A percentile compares a stretch with the other conserved stretches of the same genome.
Evolutionary conservation across 2,113 vertebrate genomes (phyloP).

Genomic region (Ailuropoda melanoleuca): DNA sequence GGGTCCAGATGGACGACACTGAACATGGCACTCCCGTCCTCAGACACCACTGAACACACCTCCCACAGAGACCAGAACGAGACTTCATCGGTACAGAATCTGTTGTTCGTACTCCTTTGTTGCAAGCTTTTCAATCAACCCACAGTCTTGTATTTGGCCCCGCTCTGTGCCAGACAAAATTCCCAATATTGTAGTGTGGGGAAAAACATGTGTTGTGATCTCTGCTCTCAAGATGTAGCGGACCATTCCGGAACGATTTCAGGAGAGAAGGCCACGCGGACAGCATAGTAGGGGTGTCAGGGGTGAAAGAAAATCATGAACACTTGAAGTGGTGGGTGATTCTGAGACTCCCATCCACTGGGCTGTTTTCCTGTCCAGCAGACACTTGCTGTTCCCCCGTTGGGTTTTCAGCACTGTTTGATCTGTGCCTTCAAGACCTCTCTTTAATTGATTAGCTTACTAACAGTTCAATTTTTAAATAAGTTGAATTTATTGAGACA

Average conservation of each 20-base stretch:
- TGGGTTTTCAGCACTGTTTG: not conserved
- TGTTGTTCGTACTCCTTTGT: fast-evolving
- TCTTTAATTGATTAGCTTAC: not conserved
- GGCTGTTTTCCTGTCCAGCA: not conserved
- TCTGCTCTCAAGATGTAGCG: not conserved
- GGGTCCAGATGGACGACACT: fast-evolving
- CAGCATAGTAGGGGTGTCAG: fast-evolving
- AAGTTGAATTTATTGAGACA: not conserved
- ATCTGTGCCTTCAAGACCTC: not conserved
- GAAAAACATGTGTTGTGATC: not conserved
- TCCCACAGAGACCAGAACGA: not conserved
- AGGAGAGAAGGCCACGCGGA: fast-evolving
- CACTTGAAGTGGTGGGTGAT: fast-evolving
- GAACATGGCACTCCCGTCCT: not conserved
- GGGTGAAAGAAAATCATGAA: not conserved
- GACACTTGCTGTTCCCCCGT: no score
- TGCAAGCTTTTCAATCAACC: no score
- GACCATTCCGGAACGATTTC: not conserved
- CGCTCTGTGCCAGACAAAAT: not conserved
- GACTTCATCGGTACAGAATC: fast-evolving
- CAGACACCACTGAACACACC: fast-evolving
- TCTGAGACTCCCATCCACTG: no score
- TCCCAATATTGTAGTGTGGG: not conserved
- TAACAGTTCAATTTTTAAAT: not conserved
- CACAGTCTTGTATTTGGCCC: not conserved